Evolutionary conservation across 1,140 invertebrate genomes (phyloP).

Genomic region (Drosophila rhopaloa): DNA sequence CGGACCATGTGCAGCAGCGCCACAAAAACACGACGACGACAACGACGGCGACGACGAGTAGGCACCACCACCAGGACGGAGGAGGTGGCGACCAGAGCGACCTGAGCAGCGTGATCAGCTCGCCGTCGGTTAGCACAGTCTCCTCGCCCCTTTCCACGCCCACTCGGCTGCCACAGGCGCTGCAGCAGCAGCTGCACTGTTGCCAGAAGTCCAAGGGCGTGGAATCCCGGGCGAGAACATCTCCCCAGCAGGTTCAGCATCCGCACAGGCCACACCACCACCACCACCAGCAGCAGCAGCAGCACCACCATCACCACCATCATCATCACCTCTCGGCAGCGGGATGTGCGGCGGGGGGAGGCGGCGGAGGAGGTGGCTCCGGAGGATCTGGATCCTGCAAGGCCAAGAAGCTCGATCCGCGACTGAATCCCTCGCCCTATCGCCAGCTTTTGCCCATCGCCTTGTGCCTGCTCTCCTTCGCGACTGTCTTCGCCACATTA

Average conservation of each 20-base stretch:
- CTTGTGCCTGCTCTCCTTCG: slow-evolving; percentile 88
- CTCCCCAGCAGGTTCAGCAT: slow-evolving; percentile 49
- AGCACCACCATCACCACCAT: slow-evolving; percentile 63
- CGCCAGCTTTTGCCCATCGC: slow-evolving; percentile 87
- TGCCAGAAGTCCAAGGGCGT: slow-evolving; percentile 57
- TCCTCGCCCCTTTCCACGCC: slow-evolving; percentile 81
- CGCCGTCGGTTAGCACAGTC: slow-evolving; percentile 76
- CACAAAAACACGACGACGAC: slow-evolving; percentile 54
- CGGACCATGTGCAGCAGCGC: slow-evolving; percentile 78
- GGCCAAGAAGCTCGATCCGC: slow-evolving; percentile 81
- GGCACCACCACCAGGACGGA: slow-evolving; percentile 50
- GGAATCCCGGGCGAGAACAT: slow-evolving; percentile 53
- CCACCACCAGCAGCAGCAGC: slow-evolving; percentile 60
- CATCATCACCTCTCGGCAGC: slow-evolving; percentile 57
- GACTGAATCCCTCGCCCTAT: slow-evolving; percentile 81
- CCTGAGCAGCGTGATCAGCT: slow-evolving; percentile 75
- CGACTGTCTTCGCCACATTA: slow-evolving; percentile 88
- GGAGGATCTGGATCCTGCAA: slow-evolving; percentile 51
- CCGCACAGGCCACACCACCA: slow-evolving; percentile 61
- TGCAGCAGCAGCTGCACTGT: slow-evolving; percentile 67
- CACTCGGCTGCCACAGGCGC: slow-evolving; percentile 67
- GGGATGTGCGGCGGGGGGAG: slow-evolving; percentile 31
- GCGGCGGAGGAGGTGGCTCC: slow-evolving; percentile 9
- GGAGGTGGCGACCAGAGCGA: slow-evolving; percentile 69
- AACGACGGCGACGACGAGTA: slow-evolving; percentile 22